phyloP scores from a whole-genome alignment of 2,888 invertebrate species.

The Drosophila kanekoi region DNA sequence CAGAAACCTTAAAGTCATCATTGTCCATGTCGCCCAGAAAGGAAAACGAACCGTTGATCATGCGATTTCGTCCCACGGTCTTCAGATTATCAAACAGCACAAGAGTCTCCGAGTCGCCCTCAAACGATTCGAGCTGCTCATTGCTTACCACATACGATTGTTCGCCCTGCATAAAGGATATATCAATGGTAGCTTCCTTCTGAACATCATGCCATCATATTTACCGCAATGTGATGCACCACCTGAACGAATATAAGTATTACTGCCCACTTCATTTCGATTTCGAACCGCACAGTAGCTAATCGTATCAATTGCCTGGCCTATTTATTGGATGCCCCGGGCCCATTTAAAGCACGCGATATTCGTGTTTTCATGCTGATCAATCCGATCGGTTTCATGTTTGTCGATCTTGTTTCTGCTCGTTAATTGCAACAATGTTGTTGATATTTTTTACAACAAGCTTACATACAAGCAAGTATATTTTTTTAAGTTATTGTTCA shows the following conservation, averaged over 20 bases:
- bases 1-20: slow-evolving; percentile 69
- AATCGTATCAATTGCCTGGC: slow-evolving; percentile 1
- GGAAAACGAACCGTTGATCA: slow-evolving; percentile 70
- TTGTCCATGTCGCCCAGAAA: slow-evolving; percentile 73
- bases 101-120: slow-evolving; percentile 67
- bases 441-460: slow-evolving; percentile 14
- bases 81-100: slow-evolving; percentile 56
- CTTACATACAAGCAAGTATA: neutral
- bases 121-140: slow-evolving; percentile 68
- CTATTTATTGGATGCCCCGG: slow-evolving; percentile 51
- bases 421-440: slow-evolving; percentile 47
- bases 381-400: slow-evolving; percentile 3
- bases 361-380: slow-evolving; percentile 37
- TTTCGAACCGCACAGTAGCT: neutral
- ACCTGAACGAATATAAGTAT: slow-evolving; percentile 30
- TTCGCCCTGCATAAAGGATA: slow-evolving; percentile 44
- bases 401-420: slow-evolving; percentile 31
- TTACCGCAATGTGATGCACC: slow-evolving; percentile 55
- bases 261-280: slow-evolving; percentile 53
- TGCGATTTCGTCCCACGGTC: slow-evolving; percentile 66
- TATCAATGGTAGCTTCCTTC: neutral
- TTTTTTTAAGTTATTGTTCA: neutral
- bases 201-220: neutral
- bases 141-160: slow-evolving; percentile 73
- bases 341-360: slow-evolving; percentile 46